These are phyloP conservation scores for Volucella zonaria DNA, from an alignment of 2,888 invertebrate genomes.

Conservation along the genomic window DNA sequence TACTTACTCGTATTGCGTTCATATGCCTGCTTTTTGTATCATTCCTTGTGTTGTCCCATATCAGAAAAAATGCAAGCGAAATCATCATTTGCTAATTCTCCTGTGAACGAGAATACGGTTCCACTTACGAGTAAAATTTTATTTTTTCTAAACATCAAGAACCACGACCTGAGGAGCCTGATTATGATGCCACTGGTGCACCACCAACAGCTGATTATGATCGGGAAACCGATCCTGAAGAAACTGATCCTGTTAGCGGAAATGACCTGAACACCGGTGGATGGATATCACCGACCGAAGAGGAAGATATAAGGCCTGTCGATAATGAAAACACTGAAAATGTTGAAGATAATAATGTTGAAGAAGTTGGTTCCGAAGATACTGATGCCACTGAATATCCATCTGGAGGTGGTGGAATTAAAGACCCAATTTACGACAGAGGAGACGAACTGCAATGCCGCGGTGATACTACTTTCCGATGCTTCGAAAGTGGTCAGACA, in stretches of 20 bases:
- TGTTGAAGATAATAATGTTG: slow-evolving; percentile 75
- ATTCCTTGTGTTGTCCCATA: slow-evolving; percentile 46
- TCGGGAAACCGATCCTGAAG: neutral
- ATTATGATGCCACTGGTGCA: neutral
- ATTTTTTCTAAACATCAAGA: slow-evolving; percentile 29
- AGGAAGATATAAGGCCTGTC: neutral
- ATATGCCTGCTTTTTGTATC: slow-evolving; percentile 5
- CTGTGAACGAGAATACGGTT: neutral
- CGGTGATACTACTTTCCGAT: slow-evolving; percentile 79
- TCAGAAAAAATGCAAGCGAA: neutral
- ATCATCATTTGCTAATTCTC: neutral
- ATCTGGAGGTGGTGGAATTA: slow-evolving; percentile 40
- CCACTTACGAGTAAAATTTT: slow-evolving; percentile 14
- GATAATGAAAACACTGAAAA: slow-evolving; percentile 11
- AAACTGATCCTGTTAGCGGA: no score
- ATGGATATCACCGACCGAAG: neutral
- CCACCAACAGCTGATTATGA: slow-evolving; percentile 7
- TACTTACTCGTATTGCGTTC: slow-evolving; percentile 1
- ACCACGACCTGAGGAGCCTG: slow-evolving; percentile 2
- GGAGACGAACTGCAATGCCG: slow-evolving; percentile 76
- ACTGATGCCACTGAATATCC: slow-evolving; percentile 71
- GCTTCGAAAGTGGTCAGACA: slow-evolving; percentile 75
- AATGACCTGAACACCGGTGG: neutral
- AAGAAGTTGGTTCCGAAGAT: slow-evolving; percentile 40
- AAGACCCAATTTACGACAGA: slow-evolving; percentile 15